Conservation (phyloP, 2,888 invertebrate species). For the Cenopis cana region DNA sequence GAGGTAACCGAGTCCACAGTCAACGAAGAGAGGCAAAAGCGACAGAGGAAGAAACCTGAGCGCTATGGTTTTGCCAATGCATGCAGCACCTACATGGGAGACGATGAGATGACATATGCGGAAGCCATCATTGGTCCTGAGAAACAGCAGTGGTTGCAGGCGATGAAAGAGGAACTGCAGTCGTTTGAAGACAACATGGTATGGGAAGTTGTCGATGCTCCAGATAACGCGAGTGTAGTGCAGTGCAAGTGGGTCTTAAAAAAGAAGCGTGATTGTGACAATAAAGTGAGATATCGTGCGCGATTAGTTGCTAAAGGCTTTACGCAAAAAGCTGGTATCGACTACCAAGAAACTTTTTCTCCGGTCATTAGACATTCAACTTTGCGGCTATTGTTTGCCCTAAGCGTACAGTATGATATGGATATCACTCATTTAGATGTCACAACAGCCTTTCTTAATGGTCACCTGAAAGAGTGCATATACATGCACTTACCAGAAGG, state of each 20-base stretch:
- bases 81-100: too few species aligned
- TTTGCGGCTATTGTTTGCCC: too few species aligned
- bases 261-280: conserved; percentile 1
- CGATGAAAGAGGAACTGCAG: conserved; percentile 45
- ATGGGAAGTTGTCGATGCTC: conserved; percentile 43
- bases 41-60: too few species aligned
- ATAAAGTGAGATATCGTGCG: conserved; percentile 25
- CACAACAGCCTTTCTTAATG: conserved; percentile 47
- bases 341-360: conserved; percentile 19
- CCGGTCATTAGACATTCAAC: conserved; percentile 40
- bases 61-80: too few species aligned
- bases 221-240: conserved; percentile 33
- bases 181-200: conserved; percentile 44
- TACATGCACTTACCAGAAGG: too few species aligned
- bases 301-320: too few species aligned
- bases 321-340: conserved; percentile 27
- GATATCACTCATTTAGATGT: conserved; percentile 42
- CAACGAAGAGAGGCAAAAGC: too few species aligned
- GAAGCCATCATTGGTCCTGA: conserved; percentile 45
- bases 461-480: conserved; percentile 33
- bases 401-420: conserved; percentile 37
- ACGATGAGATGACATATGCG: conserved; percentile 25
- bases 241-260: too few species aligned
- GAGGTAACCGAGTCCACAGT: too few species aligned
- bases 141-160: conserved; percentile 42